phyloP scores from a whole-genome alignment of 2,113 vertebrate species.

The Panthera tigris region DNA sequence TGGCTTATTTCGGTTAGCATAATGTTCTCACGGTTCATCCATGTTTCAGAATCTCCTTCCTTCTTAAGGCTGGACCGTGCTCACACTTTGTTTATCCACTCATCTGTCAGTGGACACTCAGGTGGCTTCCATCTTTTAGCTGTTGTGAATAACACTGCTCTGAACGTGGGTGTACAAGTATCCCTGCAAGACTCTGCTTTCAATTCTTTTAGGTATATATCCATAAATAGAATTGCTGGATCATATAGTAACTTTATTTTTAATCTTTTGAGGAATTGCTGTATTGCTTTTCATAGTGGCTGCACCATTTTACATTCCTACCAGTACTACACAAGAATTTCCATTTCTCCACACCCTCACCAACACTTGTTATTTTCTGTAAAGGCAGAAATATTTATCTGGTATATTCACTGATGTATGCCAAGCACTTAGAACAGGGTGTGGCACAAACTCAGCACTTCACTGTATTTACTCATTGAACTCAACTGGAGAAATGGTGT shows the following conservation, averaged over 20 bases:
- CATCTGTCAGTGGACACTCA: neutral
- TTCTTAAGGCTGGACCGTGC: neutral
- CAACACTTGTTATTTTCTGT: neutral
- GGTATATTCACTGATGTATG: neutral
- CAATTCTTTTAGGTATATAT: neutral
- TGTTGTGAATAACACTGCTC: neutral
- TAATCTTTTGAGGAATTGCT: neutral
- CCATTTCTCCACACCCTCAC: neutral
- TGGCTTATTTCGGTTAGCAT: neutral
- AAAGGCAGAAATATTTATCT: neutral
- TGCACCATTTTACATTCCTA: neutral
- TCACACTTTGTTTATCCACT: neutral
- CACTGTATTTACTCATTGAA: neutral
- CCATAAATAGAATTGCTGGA: neutral
- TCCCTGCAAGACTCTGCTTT: neutral
- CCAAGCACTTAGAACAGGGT: neutral
- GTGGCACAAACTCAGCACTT: neutral
- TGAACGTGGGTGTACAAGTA: neutral
- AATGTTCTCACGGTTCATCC: neutral
- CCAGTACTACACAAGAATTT: neutral
- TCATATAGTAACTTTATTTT: neutral
- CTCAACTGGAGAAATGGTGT: neutral
- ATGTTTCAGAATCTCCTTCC: neutral
- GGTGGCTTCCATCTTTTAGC: neutral
- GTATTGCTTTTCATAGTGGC: neutral